Evolutionary conservation across 2,888 invertebrate species (phyloP), one percentile per base, ranked within the genome.

Genomic region (Parascotia fuliginaria): DNA sequence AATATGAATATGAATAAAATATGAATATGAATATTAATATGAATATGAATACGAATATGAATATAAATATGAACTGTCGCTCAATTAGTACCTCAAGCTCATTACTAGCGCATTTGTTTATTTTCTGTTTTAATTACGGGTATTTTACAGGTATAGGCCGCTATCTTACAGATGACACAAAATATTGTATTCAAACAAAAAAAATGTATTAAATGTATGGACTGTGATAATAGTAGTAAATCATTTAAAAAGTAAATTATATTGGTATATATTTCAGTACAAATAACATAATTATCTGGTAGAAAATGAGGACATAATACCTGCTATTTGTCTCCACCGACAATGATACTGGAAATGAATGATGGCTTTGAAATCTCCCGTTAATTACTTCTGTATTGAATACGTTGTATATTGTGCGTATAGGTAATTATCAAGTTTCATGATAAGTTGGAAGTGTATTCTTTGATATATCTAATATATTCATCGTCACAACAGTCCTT

Each of bases 271-370:
- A 48, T 41, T 61, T 40, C 40, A 33, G 27, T 32, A 43, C 51
- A 39, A 58, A 47, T 39, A 47, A 38, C 22, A 37, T 42, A 28
- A n/a, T 41, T 39, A 15, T 14, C 42, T 46, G 33, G 9, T 6
- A 19, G 19, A 27, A 37, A 50, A 58, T 49, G 49, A 49, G 46
- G 62, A 52, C 45, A 46, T 50, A 50, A 46, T 50, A 50, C 65
- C 49, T 48, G 46, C 64, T 61, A 64, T 61, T 64, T 65, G 62
- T 64, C 65, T 55, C 42, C 31, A 4, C 32, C 31, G 36, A 64
- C 61, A 55, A 55, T 61, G 44, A 57, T 43, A 40, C 43, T 22
- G 13, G 5, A 22, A 22, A 49, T 64, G 61, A 65, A 38, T 65
- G 49, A 65, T 65, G 52, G 37, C 54, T 33, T 52, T 50, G 41